Base-by-base conservation (phyloP, 1,140 invertebrate species). In the Papilio machaon region DNA sequence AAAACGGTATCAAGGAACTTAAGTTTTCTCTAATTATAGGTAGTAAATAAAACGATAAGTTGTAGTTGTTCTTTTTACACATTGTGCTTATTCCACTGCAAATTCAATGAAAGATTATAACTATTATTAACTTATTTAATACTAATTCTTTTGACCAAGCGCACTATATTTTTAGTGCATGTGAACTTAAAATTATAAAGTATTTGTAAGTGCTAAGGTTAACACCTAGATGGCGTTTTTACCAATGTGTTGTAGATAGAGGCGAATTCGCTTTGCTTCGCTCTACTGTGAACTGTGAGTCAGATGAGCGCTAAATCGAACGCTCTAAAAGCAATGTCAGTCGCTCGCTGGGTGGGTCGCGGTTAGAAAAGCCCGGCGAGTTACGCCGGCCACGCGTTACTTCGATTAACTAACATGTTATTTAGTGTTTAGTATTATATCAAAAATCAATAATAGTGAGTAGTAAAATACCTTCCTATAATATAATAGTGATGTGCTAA, bases 401-500 rank as follows among this genome's bases (percentile, higher is more conserved):
- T 47, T 64, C 38, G 58, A 79, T 79, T 79, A 67, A 35, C n/a
- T 79, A 79, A 64, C 58, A 79, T 79, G 77, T 64, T 35, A 19
- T 30, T n/a, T 67, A 67, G 15, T 35, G 54, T 47, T 79, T 13
- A 79, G 46, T 64, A 35, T 38, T 60, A 60, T 35, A 67, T 10
- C 23, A 64, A 46, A 47, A 52, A 79, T 13, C 8, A 43, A 78
- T 9, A 64, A 11, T 64, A 79, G 77, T 79, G 77, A 38, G 23
- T 58, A 54, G 17, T 78, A 78, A 23, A 58, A 10, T 30, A 13
- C 75, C 58, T 54, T 80, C 46, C 8, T 84, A 80, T 82, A 76
- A 83, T 76, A 82, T 85, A 80, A 81, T 79, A 83, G 84, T 85
- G 85, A 84, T 84, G 85, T 85, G 85, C 79, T 83, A 85, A 81